Evolutionary conservation across 2,113 vertebrate genomes (phyloP).

Genomic region (Neogobius melanostomus): DNA sequence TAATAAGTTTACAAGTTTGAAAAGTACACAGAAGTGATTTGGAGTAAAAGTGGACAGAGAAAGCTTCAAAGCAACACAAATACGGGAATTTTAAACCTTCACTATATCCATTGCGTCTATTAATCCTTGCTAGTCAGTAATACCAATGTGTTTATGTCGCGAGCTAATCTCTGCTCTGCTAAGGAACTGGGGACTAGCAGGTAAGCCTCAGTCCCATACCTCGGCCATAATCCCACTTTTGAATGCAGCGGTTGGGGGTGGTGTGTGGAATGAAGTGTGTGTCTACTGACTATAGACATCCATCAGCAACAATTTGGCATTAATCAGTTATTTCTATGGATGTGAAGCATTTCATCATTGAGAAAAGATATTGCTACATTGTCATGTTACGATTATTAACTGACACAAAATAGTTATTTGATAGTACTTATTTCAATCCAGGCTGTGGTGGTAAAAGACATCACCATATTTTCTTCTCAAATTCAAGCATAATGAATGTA

Average conservation of each 20-base stretch:
- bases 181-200: conserved; percentile 47
- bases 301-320: conserved; percentile 5
- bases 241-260: conserved; percentile 31
- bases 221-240: conserved; percentile 49
- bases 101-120: conserved; percentile 37
- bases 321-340: neutral
- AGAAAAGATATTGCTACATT: neutral
- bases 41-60: conserved; percentile 27
- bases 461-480: too few relatives aligned
- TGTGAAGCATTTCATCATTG: neutral
- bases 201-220: conserved; percentile 58
- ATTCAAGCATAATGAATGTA: too few relatives aligned
- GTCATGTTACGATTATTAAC: too few relatives aligned
- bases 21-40: conserved; percentile 36
- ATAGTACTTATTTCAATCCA: too few relatives aligned
- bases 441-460: too few relatives aligned
- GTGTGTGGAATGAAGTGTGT: neutral
- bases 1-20: conserved; percentile 19
- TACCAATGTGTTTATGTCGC: conserved; percentile 56
- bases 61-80: conserved; percentile 30
- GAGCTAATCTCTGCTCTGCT: conserved; percentile 58
- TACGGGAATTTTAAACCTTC: conserved; percentile 39
- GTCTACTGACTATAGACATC: neutral
- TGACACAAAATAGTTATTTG: too few relatives aligned
- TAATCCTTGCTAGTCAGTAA: conserved; percentile 65